These are phyloP conservation scores for Parapsyche elsis DNA, from an alignment of 1,140 invertebrate genomes.

Conservation along the genomic window DNA sequence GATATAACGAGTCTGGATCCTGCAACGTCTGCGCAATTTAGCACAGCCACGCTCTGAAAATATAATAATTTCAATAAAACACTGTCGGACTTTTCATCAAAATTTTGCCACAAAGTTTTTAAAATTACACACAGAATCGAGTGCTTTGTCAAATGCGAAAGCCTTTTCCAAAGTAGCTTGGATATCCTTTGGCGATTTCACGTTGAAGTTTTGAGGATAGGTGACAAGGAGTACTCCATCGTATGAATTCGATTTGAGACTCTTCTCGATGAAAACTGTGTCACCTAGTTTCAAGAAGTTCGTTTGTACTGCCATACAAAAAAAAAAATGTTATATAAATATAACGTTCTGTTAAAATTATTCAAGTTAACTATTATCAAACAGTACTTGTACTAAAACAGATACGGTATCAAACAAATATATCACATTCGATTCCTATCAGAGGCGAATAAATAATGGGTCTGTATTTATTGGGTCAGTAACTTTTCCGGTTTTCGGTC, in stretches of 20 bases:
- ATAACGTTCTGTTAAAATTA: too few species aligned
- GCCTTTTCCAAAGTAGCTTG: constrained; percentile 61
- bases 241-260: constrained; percentile 62
- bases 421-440: too few species aligned
- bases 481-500: too few species aligned
- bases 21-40: constrained; percentile 73
- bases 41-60: constrained; percentile 64
- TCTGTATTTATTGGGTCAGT: too few species aligned
- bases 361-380: too few species aligned
- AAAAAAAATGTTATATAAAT: too few species aligned
- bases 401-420: too few species aligned
- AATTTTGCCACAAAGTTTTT: neutral
- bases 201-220: constrained; percentile 57
- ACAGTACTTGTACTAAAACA: too few species aligned
- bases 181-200: constrained; percentile 59
- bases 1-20: constrained; percentile 76
- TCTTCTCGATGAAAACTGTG: constrained; percentile 59
- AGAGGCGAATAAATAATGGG: too few species aligned
- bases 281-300: constrained; percentile 39
- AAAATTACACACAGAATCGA: constrained; percentile 59
- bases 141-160: constrained; percentile 63
- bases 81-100: neutral
- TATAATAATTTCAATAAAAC: neutral
- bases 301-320: constrained; percentile 47
- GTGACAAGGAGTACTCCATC: constrained; percentile 67